phyloP scores from a whole-genome alignment of 1,140 invertebrate genomes.

The Euglossa dilemma region DNA sequence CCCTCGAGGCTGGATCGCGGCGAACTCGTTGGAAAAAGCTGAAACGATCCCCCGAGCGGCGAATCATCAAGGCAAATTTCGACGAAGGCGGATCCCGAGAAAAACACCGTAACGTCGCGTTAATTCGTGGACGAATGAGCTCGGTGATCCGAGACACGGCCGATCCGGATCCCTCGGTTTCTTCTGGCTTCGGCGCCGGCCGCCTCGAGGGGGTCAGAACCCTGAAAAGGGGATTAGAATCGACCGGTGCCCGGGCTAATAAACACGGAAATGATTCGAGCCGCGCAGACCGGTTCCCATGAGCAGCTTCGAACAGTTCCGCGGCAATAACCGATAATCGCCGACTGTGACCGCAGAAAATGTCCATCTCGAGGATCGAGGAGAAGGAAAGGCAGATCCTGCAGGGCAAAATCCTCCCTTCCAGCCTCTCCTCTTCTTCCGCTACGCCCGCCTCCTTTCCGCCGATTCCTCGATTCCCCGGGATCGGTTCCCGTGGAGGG shows the following conservation, averaged over 20 bases:
- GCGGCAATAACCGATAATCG: slow-evolving; percentile 72
- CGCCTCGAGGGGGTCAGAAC: not conserved
- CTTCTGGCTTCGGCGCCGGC: too few relatives aligned
- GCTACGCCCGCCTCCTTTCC: slow-evolving; percentile 15
- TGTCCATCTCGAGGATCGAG: slow-evolving; percentile 49
- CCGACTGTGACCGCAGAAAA: slow-evolving; percentile 69
- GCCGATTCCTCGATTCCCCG: slow-evolving; percentile 42
- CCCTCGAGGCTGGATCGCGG: not conserved
- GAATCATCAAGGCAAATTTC: not conserved
- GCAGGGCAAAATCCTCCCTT: slow-evolving; percentile 34
- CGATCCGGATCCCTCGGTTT: not conserved
- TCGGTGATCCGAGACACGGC: not conserved
- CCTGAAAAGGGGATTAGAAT: slow-evolving; percentile 7
- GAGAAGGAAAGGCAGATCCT: not conserved
- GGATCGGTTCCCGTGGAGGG: slow-evolving; percentile 52
- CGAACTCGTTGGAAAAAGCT: not conserved
- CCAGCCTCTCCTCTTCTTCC: not conserved
- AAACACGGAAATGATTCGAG: slow-evolving; percentile 64
- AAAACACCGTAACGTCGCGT: not conserved
- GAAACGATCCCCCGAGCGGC: not conserved
- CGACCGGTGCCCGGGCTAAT: slow-evolving; percentile 46
- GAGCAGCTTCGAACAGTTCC: slow-evolving; percentile 52
- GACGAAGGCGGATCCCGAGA: not conserved
- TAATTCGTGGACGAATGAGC: not conserved
- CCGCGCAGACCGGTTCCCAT: slow-evolving; percentile 60